Evolutionary conservation across 2,797 vertebrate species (phyloP).

Genomic region (Scarus forsteni): DNA sequence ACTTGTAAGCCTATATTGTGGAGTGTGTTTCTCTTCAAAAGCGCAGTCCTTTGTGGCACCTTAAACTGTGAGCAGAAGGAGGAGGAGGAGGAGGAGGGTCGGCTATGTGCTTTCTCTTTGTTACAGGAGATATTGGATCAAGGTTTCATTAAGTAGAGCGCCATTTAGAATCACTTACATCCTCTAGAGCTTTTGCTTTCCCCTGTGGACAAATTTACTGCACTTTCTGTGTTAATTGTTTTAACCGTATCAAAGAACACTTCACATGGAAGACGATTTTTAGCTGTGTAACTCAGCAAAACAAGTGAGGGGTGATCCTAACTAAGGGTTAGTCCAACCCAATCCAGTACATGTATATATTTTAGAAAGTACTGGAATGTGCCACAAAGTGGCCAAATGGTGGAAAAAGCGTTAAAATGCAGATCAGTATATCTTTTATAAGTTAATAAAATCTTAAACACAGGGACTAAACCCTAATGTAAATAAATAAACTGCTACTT

Average conservation of each 20-base stretch:
- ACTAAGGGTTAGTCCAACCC: too few relatives aligned
- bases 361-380: too few relatives aligned
- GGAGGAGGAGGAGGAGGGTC: conserved; percentile 40
- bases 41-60: conserved; percentile 75
- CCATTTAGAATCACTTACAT: conserved; percentile 69
- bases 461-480: too few relatives aligned
- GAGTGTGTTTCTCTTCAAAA: conserved; percentile 72
- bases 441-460: too few relatives aligned
- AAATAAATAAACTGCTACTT: too few relatives aligned
- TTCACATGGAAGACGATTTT: conserved; percentile 34
- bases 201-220: conserved; percentile 52
- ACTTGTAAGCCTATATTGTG: conserved; percentile 79
- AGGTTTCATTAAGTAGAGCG: conserved; percentile 78
- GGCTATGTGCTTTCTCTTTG: conserved; percentile 68
- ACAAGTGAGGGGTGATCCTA: too few relatives aligned
- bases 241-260: conserved; percentile 44
- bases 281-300: conserved; percentile 8
- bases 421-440: too few relatives aligned
- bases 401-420: too few relatives aligned
- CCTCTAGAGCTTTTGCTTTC: conserved; percentile 69
- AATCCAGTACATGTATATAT: too few relatives aligned
- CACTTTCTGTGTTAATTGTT: conserved; percentile 50
- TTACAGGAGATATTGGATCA: conserved; percentile 62
- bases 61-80: conserved; percentile 50
- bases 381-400: too few relatives aligned